Evolutionary conservation across 2,797 vertebrate species (phyloP), one percentile per base, ranked within the genome.

Genomic region (Phoxinus dragarum): DNA sequence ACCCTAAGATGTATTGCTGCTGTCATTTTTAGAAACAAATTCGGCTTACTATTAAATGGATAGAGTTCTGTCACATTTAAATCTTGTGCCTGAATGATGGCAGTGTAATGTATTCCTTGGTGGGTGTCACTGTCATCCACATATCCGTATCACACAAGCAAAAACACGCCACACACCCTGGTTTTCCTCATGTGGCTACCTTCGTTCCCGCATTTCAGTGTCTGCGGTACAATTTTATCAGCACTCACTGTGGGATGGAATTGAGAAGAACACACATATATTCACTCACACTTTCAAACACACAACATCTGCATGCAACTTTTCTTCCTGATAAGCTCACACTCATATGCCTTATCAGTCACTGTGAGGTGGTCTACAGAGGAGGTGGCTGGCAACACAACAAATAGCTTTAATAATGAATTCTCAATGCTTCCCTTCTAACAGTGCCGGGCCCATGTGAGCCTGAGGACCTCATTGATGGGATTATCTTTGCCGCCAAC

Each of bases 401-500:
- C 69, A 85, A 85, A 85, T 78, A 72, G 52, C 75, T 78, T 82
- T 72, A 86, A 78, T 72, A 82, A 78, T 73, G 66, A 82, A 83
- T 84, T 81, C 38, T 78, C 56, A 47, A 73, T 16, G n/a, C 73
- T 82, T 67, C 67, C 49, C 64, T 8, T 52, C 80, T 64, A 90
- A 89, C 92, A 99, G 98, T 99, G 91, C 98, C 98, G 91, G 98
- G 98, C 14, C 98, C 98, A 19, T 99, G 98, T 54, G 98, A 99
- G 89, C 98, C 98, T 0, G 98, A 99, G 90, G 98, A 99, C 92
- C 97, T 99, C 92, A 99, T 99, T 61, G 98, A 99, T 92, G 98
- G 98, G 49, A 99, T 99, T 93, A 99, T 99, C 93, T 99, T 99
- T 86, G 98, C 98, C 54, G 98, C 98, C 93, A 99, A 99, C 94